Conservation (phyloP, 2,797 vertebrate species). For the Lacerta bilineata region DNA sequence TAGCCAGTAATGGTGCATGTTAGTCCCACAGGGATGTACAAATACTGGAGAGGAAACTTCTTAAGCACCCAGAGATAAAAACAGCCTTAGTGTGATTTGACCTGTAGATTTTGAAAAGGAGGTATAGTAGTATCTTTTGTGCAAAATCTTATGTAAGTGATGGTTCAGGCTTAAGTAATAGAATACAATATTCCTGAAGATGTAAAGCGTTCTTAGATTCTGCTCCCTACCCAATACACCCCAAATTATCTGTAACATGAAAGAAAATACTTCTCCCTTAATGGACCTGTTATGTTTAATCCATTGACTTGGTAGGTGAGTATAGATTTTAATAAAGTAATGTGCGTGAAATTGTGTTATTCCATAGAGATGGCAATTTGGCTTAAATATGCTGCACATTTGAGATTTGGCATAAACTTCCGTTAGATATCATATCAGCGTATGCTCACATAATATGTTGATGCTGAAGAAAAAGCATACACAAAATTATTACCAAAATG, state of each 20-base stretch:
- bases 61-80: neutral
- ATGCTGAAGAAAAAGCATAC: too few relatives aligned
- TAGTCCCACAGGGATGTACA: neutral
- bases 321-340: neutral
- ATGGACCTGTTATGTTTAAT: neutral
- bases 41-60: slow-evolving; percentile 20
- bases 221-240: slow-evolving; percentile 26
- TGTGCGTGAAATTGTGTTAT: neutral
- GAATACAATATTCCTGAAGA: neutral
- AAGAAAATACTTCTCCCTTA: neutral
- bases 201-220: accelerated
- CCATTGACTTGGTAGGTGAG: neutral
- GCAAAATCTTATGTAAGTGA: neutral
- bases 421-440: neutral
- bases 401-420: neutral
- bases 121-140: neutral
- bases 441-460: too few relatives aligned
- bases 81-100: neutral
- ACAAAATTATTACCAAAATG: too few relatives aligned
- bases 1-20: slow-evolving; percentile 1
- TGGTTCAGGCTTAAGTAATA: slow-evolving; percentile 15
- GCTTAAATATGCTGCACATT: neutral
- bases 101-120: neutral
- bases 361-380: neutral
- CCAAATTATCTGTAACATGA: slow-evolving; percentile 34